These are phyloP conservation scores for Beris chalybata DNA, from an alignment of 2,888 invertebrate genomes.

Conservation along the genomic window DNA sequence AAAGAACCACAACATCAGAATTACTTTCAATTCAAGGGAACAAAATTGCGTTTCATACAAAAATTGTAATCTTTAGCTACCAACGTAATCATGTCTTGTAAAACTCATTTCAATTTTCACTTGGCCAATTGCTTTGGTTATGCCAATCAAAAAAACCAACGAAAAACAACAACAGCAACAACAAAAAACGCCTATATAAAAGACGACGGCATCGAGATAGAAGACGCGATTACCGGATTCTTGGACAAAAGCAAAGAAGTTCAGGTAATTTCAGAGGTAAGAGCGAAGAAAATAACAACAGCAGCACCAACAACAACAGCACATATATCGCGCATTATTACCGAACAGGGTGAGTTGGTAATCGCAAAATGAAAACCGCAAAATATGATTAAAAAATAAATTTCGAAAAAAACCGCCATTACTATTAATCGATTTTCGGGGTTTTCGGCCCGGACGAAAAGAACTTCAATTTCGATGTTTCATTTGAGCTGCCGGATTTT, in stretches of 20 bases:
- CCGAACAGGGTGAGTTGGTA: constrained; percentile 28
- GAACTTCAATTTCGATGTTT: background rate
- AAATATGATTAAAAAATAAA: constrained; percentile 38
- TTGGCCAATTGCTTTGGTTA: constrained; percentile 37
- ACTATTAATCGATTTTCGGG: constrained; percentile 31
- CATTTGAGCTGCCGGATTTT: too few species aligned
- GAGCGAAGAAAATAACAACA: constrained; percentile 1
- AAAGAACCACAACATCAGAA: too few species aligned
- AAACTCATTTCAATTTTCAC: constrained; percentile 38
- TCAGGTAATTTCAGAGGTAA: constrained; percentile 11
- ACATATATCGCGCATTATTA: background rate
- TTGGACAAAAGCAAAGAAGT: constrained; percentile 22
- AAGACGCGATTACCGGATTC: constrained; percentile 26
- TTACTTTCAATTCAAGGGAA: too few species aligned
- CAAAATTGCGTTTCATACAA: too few species aligned
- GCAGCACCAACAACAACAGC: constrained; percentile 3
- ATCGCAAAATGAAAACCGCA: constrained; percentile 37
- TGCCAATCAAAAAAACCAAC: constrained; percentile 34
- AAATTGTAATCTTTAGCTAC: too few species aligned
- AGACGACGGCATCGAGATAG: constrained; percentile 11
- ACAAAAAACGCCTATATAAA: background rate
- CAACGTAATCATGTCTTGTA: constrained; percentile 31
- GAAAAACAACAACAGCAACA: constrained; percentile 7
- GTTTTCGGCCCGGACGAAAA: constrained; percentile 11
- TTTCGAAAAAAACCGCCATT: constrained; percentile 24